phyloP scores from a whole-genome alignment of 2,888 invertebrate species.

The Drosophila testacea region DNA sequence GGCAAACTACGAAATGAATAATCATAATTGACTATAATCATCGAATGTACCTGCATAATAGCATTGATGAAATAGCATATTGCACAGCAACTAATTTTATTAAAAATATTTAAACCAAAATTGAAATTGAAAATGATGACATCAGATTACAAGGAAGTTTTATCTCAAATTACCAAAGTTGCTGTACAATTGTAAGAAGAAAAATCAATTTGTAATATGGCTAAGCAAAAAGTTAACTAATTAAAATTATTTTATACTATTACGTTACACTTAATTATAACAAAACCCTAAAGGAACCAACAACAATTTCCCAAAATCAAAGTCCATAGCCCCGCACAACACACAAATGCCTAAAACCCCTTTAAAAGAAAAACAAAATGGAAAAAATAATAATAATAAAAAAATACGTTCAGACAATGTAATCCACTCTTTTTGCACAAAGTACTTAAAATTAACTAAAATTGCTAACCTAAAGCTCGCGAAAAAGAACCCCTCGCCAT shows the following conservation, averaged over 20 bases:
- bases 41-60: constrained; percentile 10
- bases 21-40: constrained; percentile 16
- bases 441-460: constrained; percentile 16
- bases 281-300: constrained; percentile 1
- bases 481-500: constrained; percentile 3
- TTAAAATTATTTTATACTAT: constrained; percentile 21
- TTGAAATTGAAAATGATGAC: no score
- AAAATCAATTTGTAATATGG: constrained; percentile 19
- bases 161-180: neutral
- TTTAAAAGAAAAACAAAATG: constrained; percentile 2
- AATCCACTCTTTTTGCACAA: constrained; percentile 20
- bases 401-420: neutral
- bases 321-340: constrained; percentile 5
- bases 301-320: constrained; percentile 7
- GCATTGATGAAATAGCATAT: constrained; percentile 9
- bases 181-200: constrained; percentile 27
- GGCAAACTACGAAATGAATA: constrained; percentile 24
- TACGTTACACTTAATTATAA: constrained; percentile 17
- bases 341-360: neutral
- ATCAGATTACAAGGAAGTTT: no score
- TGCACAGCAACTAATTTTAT: constrained; percentile 20
- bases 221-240: constrained; percentile 21
- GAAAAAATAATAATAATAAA: constrained; percentile 2
- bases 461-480: constrained; percentile 30
- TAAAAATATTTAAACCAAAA: neutral